These are phyloP conservation scores for Plestiodon gilberti DNA, from an alignment of 2,113 vertebrate genomes.

Conservation along the genomic window DNA sequence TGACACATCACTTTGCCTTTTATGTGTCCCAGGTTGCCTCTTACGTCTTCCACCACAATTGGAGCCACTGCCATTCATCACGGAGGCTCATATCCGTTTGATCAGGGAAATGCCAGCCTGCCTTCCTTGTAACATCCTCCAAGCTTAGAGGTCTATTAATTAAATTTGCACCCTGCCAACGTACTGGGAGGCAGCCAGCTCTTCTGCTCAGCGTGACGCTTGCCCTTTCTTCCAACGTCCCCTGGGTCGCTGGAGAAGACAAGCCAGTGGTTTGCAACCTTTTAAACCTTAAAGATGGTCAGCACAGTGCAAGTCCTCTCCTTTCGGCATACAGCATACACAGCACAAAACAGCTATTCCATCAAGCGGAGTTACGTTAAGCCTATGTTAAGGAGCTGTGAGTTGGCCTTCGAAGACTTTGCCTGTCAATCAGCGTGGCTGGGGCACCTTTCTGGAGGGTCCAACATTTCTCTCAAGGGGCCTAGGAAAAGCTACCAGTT, in stretches of 20 bases:
- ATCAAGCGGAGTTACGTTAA: background rate
- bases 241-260: background rate
- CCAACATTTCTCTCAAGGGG: background rate
- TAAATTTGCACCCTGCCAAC: background rate
- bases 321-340: background rate
- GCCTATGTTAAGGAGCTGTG: background rate
- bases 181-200: background rate
- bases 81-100: background rate
- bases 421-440: background rate
- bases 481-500: background rate
- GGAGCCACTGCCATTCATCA: background rate
- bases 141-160: background rate
- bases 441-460: background rate
- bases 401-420: background rate
- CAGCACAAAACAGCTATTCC: background rate
- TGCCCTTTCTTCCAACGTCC: background rate
- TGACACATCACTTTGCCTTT: background rate
- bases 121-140: background rate
- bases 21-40: background rate
- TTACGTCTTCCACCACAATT: rapidly evolving
- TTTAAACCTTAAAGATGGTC: background rate
- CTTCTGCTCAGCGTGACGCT: background rate
- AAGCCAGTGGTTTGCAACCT: background rate
- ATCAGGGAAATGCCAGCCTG: background rate
- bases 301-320: too few relatives aligned